These are phyloP conservation scores for Bombyx huttoni DNA, from an alignment of 2,888 invertebrate species.

Conservation along the genomic window DNA sequence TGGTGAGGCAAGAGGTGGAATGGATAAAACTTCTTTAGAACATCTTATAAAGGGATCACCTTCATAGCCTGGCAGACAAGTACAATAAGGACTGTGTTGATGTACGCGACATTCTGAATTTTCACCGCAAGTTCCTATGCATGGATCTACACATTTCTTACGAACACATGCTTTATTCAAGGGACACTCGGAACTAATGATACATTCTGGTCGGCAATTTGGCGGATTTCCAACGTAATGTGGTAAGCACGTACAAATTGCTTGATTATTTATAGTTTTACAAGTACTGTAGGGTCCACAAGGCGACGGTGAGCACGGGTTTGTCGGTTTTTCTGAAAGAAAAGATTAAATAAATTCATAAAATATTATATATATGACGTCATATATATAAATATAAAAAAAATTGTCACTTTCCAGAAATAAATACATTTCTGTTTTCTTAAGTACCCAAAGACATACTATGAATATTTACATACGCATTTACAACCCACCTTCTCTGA, in stretches of 20 bases:
- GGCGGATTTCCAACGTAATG: constrained; percentile 82
- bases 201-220: constrained; percentile 84
- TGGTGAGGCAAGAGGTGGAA: constrained; percentile 64
- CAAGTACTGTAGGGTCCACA: constrained; percentile 86
- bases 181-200: constrained; percentile 85
- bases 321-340: constrained; percentile 46
- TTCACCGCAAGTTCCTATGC: constrained; percentile 79
- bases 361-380: no score
- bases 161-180: constrained; percentile 82
- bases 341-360: constrained; percentile 5
- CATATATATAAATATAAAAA: no score
- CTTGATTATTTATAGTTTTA: constrained; percentile 73
- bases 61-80: constrained; percentile 79
- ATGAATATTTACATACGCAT: not conserved
- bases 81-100: constrained; percentile 79
- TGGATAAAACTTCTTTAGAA: constrained; percentile 50
- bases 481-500: constrained; percentile 39
- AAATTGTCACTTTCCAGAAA: no score
- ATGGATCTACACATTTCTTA: constrained; percentile 86
- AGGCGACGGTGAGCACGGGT: constrained; percentile 83
- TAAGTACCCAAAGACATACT: not conserved
- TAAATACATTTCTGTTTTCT: no score
- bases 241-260: constrained; percentile 78
- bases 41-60: constrained; percentile 81
- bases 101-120: constrained; percentile 80